phyloP scores from a whole-genome alignment of 2,113 vertebrate genomes.

The Anguilla japonica region DNA sequence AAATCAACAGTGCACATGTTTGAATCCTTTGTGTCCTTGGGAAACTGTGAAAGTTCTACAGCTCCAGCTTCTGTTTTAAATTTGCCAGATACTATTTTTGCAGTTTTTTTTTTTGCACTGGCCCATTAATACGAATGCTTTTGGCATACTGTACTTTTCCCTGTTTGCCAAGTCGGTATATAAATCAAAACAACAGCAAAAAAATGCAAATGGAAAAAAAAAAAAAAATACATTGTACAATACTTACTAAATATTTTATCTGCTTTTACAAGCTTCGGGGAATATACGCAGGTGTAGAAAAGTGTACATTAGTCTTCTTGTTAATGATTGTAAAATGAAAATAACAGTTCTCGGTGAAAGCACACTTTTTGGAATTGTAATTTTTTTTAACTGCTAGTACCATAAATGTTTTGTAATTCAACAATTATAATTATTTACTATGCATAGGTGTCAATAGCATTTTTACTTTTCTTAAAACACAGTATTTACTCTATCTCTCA shows the following conservation, averaged over 20 bases:
- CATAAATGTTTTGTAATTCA: slow-evolving; percentile 56
- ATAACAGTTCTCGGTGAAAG: slow-evolving; percentile 68
- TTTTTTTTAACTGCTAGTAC: slow-evolving; percentile 63
- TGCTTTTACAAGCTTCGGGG: slow-evolving; percentile 71
- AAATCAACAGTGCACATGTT: slow-evolving; percentile 73
- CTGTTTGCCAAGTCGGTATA: slow-evolving; percentile 75
- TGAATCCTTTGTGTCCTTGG: slow-evolving; percentile 75
- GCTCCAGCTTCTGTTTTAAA: slow-evolving; percentile 53
- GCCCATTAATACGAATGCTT: slow-evolving; percentile 74
- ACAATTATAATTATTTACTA: slow-evolving; percentile 57
- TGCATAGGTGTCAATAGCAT: slow-evolving; percentile 36
- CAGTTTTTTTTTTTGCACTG: slow-evolving; percentile 62
- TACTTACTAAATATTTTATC: slow-evolving; percentile 83
- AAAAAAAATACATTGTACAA: slow-evolving; percentile 70
- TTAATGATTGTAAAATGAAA: slow-evolving; percentile 71
- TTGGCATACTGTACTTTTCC: slow-evolving; percentile 74
- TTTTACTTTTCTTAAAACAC: slow-evolving; percentile 26
- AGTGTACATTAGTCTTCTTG: slow-evolving; percentile 73
- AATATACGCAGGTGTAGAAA: slow-evolving; percentile 69
- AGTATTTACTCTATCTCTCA: neutral
- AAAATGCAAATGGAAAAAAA: neutral
- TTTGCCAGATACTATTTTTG: slow-evolving; percentile 69
- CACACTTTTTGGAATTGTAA: slow-evolving; percentile 71
- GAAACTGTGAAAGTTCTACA: slow-evolving; percentile 72
- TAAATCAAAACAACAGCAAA: slow-evolving; percentile 47